Evolutionary conservation across 2,888 invertebrate species (phyloP), one percentile per base, ranked within the genome.

Genomic region (Pinctada fucata): DNA sequence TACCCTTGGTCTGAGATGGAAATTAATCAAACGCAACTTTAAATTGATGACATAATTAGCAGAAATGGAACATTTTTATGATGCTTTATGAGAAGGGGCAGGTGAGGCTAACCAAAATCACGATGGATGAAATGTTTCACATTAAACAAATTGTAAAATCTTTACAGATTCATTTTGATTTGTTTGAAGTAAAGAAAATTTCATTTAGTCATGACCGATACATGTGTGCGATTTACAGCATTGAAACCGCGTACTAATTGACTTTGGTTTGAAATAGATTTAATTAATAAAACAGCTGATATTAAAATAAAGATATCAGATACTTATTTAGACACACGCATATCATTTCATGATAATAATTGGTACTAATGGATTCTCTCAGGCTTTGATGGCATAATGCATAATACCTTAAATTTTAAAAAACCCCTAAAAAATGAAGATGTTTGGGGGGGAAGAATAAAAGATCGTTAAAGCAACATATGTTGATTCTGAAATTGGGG

Each of bases 31-130:
- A 74, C 63, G 74, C 65, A 74, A 74, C 58, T 74, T 66, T 49
- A 74, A 66, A 66, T 74, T 74, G 74, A 74, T 74, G 74, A 48
- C 66, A 74, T 74, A 74, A 74, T 74, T 74, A 74, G 66, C 31
- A 8, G 48, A 74, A 63, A 74, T 74, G 50, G 74, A 65, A 8
- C 4, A 64, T 58, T 66, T 8, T 58, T 48, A 13, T 49, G 31
- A 65, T 66, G 45, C 51, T 63, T 49, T 49, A 50, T 74, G 65
- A 49, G 48, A 48, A 45, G 48, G 49, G 49, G 74, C 74, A 74
- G 74, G 74, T 74, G 74, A 49, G 47, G 16, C 4, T 68, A 47
- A 13, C 13, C 47, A 13, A 47, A 3, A 31, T 4, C 68, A 68
- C 48, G 45, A 4, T 47, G 45, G 31, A 31, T 58, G 58, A 6